Evolutionary conservation across 2,797 vertebrate genomes (phyloP).

Genomic region (Valencia hispanica): DNA sequence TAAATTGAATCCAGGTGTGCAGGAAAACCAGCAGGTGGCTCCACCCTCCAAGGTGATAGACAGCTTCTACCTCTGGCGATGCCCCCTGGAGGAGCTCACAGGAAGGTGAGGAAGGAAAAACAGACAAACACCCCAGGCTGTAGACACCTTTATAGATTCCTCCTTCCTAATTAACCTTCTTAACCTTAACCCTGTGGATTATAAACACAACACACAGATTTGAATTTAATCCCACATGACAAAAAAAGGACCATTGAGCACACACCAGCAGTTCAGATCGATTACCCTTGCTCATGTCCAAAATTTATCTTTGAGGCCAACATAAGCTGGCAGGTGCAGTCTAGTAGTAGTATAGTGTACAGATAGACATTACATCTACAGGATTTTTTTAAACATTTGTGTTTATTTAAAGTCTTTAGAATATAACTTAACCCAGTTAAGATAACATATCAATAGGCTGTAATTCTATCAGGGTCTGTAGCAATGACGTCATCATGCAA

Average conservation of each 20-base stretch:
- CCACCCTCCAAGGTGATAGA: too few relatives aligned
- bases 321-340: not conserved
- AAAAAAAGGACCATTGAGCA: slow-evolving; percentile 1
- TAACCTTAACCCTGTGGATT: slow-evolving; percentile 21
- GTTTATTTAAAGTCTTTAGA: not conserved
- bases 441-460: not conserved
- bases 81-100: too few relatives aligned
- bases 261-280: not conserved
- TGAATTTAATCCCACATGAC: slow-evolving; percentile 13
- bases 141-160: slow-evolving; percentile 17
- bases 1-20: too few relatives aligned
- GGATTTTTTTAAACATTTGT: not conserved
- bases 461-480: not conserved
- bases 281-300: not conserved
- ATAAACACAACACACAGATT: slow-evolving; percentile 12
- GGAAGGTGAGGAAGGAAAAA: too few relatives aligned
- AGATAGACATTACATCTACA: not conserved
- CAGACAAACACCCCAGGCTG: too few relatives aligned
- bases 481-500: too few relatives aligned
- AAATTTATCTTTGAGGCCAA: not conserved
- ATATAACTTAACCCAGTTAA: not conserved
- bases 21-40: too few relatives aligned
- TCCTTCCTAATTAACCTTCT: slow-evolving; percentile 12
- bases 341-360: not conserved
- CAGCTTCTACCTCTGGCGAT: too few relatives aligned